Conservation (phyloP, 2,797 vertebrate species). For the Fistularia commersonii region DNA sequence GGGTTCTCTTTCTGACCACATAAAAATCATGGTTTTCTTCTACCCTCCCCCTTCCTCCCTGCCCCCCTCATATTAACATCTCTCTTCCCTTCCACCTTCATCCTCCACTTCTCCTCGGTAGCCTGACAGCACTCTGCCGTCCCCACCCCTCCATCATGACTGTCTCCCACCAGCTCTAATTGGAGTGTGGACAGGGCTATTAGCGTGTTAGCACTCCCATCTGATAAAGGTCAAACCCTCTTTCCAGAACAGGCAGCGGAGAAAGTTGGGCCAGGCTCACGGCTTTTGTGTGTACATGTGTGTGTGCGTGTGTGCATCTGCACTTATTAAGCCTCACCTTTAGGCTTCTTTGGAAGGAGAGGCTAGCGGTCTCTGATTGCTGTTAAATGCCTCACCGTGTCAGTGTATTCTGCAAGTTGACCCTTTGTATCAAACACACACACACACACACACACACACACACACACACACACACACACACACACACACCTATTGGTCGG, state of each 20-base stretch:
- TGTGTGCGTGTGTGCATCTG: slow-evolving; percentile 12
- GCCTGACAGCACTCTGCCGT: no score
- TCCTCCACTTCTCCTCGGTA: no score
- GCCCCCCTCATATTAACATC: no score
- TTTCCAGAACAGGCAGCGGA: slow-evolving; percentile 29
- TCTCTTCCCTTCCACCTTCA: no score
- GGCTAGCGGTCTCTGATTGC: slow-evolving; percentile 25
- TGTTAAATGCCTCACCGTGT: slow-evolving; percentile 33
- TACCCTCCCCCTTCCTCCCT: no score
- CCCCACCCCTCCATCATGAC: background rate
- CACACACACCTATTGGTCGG: no score
- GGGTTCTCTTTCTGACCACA: no score
- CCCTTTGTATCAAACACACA: slow-evolving; percentile 26
- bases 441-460: background rate
- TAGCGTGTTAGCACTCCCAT: slow-evolving; percentile 59
- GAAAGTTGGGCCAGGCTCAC: slow-evolving; percentile 15
- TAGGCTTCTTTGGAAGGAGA: slow-evolving; percentile 35
- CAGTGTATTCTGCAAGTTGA: slow-evolving; percentile 37
- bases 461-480: no score
- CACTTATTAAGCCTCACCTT: slow-evolving; percentile 53
- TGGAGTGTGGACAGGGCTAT: slow-evolving; percentile 67
- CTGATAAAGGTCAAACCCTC: slow-evolving; percentile 70
- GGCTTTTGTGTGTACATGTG: background rate
- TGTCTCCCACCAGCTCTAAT: slow-evolving; percentile 60
- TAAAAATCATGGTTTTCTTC: no score